These are phyloP conservation scores for Formica aserva DNA, from an alignment of 2,888 invertebrate genomes.

Conservation along the genomic window DNA sequence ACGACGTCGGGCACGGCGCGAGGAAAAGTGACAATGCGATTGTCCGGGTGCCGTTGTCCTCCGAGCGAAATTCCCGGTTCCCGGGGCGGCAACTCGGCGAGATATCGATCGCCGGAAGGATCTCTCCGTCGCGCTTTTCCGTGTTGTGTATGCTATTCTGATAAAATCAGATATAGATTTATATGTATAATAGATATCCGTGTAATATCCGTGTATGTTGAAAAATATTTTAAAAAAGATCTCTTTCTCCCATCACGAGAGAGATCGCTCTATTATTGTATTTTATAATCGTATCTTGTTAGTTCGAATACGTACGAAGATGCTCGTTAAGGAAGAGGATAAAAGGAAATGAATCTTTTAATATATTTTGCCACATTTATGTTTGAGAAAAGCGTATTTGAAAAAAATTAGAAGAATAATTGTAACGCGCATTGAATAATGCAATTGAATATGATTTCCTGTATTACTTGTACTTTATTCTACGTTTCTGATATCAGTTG, in stretches of 20 bases:
- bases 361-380: background rate
- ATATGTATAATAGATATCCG: background rate
- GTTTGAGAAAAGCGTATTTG: background rate
- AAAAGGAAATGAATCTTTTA: background rate
- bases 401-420: background rate
- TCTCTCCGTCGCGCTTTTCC: background rate
- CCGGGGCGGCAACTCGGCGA: conserved; percentile 30
- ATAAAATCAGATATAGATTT: background rate
- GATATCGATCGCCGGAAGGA: conserved; percentile 41
- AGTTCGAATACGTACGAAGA: background rate
- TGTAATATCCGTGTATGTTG: background rate
- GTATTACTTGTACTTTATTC: too few species aligned
- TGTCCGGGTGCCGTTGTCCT: background rate
- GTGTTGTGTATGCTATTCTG: background rate
- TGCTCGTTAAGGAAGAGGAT: background rate
- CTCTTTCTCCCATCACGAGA: background rate
- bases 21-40: background rate
- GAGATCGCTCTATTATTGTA: background rate
- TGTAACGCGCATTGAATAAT: background rate
- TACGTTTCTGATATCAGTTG: background rate
- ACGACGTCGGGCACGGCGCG: too few species aligned
- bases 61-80: conserved; percentile 20
- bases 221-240: background rate
- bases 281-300: background rate
- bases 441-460: background rate